Percentiles rank a stretch among this genome's conserved stretches.
Evolutionary conservation across 1,140 invertebrate species (phyloP).

Genomic region (Halictus rubicundus): DNA sequence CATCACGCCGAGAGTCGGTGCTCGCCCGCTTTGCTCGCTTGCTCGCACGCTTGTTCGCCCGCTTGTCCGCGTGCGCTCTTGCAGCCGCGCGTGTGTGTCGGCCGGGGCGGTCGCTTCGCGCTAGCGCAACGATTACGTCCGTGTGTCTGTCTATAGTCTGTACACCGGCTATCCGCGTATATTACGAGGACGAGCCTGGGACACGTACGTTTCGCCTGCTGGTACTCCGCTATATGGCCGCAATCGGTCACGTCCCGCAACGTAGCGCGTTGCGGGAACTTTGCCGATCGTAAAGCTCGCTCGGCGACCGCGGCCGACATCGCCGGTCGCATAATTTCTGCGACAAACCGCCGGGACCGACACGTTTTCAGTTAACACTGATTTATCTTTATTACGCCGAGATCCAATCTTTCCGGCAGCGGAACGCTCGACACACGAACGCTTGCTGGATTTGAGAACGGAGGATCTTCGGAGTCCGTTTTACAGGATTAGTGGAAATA

Average conservation of each 20-base stretch:
- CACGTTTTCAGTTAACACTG: not conserved
- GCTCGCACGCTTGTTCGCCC: too few relatives aligned
- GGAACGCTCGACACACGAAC: too few relatives aligned
- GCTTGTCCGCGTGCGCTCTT: too few relatives aligned
- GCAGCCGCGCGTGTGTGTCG: not conserved
- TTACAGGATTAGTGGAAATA: too few relatives aligned
- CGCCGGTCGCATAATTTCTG: not conserved
- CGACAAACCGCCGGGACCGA: not conserved
- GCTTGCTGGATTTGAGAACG: too few relatives aligned
- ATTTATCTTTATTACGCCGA: not conserved
- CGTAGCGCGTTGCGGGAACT: conserved; percentile 25
- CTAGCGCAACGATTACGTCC: conserved; percentile 11
- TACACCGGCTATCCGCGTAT: conserved; percentile 23
- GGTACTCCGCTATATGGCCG: not conserved
- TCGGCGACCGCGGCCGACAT: not conserved
- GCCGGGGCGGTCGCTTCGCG: too few relatives aligned
- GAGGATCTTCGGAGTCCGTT: too few relatives aligned
- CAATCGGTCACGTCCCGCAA: conserved; percentile 43
- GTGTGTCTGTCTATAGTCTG: conserved; percentile 2
- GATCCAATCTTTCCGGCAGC: too few relatives aligned
- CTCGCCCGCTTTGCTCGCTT: too few relatives aligned
- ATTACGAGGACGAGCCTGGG: conserved; percentile 51
- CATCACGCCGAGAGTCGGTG: too few relatives aligned
- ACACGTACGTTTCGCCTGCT: conserved; percentile 37
- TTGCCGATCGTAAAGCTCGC: conserved; percentile 18